Evolutionary conservation across 2,797 vertebrate species (phyloP).

Genomic region (Melanotaenia parkinsoni): DNA sequence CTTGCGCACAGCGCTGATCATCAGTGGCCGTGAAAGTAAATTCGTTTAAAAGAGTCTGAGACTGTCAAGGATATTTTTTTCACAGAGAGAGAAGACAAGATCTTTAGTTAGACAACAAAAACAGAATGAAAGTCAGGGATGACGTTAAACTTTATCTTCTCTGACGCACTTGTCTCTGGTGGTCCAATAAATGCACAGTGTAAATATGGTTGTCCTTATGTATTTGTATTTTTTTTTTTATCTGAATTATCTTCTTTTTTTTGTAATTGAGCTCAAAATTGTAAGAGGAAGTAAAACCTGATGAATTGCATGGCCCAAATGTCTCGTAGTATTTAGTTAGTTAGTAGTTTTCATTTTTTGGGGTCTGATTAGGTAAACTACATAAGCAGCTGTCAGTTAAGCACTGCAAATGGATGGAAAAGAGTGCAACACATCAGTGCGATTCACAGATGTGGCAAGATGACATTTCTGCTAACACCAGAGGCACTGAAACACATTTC

Average conservation of each 20-base stretch:
- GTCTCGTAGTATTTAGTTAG: background rate
- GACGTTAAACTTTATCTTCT: conserved; percentile 48
- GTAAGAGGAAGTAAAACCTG: background rate
- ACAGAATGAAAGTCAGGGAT: conserved; percentile 28
- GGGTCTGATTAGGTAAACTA: background rate
- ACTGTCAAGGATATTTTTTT: conserved; percentile 40
- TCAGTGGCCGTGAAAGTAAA: conserved; percentile 14
- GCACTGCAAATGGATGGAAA: conserved; percentile 22
- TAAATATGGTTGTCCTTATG: conserved; percentile 28
- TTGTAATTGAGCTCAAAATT: background rate
- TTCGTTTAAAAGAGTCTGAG: conserved; percentile 7
- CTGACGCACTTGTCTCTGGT: conserved; percentile 53
- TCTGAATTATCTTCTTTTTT: background rate
- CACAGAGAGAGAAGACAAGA: conserved; percentile 8
- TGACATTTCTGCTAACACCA: conserved; percentile 67
- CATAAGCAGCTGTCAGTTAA: conserved; percentile 46
- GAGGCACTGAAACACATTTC: conserved; percentile 59
- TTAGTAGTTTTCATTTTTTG: background rate
- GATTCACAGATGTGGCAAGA: conserved; percentile 54
- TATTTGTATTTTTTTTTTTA: conserved; percentile 3
- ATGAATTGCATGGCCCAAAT: background rate
- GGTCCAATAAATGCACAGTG: conserved; percentile 41
- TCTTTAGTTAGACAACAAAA: background rate
- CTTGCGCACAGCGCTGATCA: background rate
- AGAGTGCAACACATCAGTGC: conserved; percentile 32